phyloP scores from a whole-genome alignment of 2,888 invertebrate species.

The Drosophila crucigera region DNA sequence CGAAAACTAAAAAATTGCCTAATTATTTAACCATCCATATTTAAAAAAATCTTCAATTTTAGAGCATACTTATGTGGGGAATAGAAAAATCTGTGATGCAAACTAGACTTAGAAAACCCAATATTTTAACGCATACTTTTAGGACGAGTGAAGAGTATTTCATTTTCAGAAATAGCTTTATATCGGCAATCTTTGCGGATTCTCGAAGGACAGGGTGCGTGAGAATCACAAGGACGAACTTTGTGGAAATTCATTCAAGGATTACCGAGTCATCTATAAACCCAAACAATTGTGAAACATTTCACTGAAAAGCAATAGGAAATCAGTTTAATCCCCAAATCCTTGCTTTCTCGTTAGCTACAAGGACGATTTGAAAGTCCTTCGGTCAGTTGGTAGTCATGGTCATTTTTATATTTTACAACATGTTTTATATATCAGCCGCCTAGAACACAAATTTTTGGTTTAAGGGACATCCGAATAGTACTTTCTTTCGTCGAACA shows the following conservation, averaged over 20 bases:
- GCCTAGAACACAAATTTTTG: not conserved
- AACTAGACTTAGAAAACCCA: not conserved
- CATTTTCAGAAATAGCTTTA: not conserved
- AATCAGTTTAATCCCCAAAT: not conserved
- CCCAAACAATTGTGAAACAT: not conserved
- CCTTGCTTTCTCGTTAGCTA: not conserved
- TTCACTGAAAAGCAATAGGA: not conserved
- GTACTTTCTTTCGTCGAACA: not conserved
- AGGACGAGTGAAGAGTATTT: not conserved
- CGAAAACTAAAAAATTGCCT: constrained; percentile 8
- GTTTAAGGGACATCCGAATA: too few species aligned
- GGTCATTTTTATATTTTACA: not conserved
- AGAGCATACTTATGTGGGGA: not conserved
- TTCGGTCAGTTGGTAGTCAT: not conserved
- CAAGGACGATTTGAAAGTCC: not conserved
- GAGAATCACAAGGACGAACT: not conserved
- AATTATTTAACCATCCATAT: too few species aligned
- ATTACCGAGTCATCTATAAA: too few species aligned
- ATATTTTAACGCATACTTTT: not conserved
- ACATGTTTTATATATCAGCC: not conserved
- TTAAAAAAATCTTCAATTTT: not conserved
- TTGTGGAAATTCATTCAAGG: not conserved
- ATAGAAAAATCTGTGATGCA: not conserved
- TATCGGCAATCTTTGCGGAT: not conserved
- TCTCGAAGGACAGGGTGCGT: not conserved